A percentile compares a stretch with the other conserved stretches of the same genome.
Evolutionary conservation across 2,797 vertebrate species (phyloP).

Genomic region (Sphenopsis melanotis): DNA sequence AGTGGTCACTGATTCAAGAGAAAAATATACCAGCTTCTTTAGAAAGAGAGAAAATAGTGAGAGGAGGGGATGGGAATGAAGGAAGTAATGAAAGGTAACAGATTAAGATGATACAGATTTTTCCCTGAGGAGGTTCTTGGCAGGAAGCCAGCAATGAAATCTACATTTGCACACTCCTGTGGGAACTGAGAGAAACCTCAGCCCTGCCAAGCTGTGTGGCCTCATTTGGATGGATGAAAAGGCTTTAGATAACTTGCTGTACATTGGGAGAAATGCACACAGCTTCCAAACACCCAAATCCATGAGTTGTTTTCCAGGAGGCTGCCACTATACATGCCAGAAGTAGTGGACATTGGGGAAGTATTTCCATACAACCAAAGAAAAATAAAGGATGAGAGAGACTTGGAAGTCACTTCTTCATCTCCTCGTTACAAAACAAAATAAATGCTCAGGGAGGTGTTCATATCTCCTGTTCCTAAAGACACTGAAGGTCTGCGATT

Average conservation of each 20-base stretch:
- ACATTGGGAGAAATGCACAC: not conserved
- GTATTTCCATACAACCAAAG: not conserved
- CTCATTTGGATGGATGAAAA: not conserved
- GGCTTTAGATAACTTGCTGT: not conserved
- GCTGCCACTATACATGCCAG: not conserved
- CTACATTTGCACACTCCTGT: not conserved
- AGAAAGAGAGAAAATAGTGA: not conserved
- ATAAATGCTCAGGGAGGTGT: not conserved
- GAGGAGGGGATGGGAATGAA: not conserved
- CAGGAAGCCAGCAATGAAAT: constrained; percentile 3
- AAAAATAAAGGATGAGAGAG: not conserved
- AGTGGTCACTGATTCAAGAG: not conserved
- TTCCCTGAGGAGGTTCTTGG: not conserved
- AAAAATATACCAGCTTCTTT: not conserved
- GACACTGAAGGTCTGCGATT: not conserved
- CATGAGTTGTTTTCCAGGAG: not conserved
- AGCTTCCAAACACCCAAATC: not conserved
- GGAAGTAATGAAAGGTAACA: not conserved
- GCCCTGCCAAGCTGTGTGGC: not conserved
- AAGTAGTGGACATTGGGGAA: not conserved
- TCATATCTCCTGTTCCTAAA: not conserved
- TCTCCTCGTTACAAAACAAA: not conserved
- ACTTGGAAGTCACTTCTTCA: not conserved
- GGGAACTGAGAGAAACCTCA: not conserved
- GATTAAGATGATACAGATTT: not conserved